Base-by-base conservation (phyloP, 1,140 invertebrate species). In the Euura lappo region DNA sequence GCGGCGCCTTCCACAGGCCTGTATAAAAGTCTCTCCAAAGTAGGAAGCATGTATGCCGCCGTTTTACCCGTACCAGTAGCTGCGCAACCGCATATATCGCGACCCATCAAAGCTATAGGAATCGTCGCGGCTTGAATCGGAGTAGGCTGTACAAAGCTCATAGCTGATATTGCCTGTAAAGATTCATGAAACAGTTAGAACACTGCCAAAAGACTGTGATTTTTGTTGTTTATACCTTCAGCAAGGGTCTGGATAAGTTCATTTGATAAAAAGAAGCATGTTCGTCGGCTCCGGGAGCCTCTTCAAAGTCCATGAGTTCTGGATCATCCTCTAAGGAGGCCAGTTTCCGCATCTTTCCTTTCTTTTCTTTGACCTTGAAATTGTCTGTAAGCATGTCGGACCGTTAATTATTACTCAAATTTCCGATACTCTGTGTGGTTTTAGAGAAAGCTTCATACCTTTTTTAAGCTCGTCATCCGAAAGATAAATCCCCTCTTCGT, bases 21-120 rank as follows among this genome's bases (percentile, higher is more conserved):
- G 82, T 95, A 99, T 3, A 99, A 84, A 70, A 99, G 89, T 77
- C 98, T 90, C 88, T 99, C 98, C 43, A 99, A 83, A 45, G 98
- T 98, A 3, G 98, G 98, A 74, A 99, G 88, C 96, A 99, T 99
- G 83, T 99, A 99, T 0, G 98, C 98, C 0, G 97, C 96, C 2
- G 98, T 99, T 91, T 99, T 99, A 45, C 98, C 98, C 5, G 98
- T 99, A 60, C 98, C 98, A 0, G 98, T 99, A 2, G 98, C 96
- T 71, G 97, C 97, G 90, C 97, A 98, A 8, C 96, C 97, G 90
- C 97, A 97, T 79, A 99, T 93, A 88, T 99, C 97, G 80, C 94
- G 91, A 6, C 93, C 93, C 78, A 96, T 87, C 46, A 99, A 88
- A 43, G 97, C 98, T 7, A 98, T 90, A 1, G 98, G 98, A 79